Percentiles rank a stretch among this genome's conserved stretches.
Conservation (phyloP, 1,140 invertebrate species). For the Microplitis demolitor region DNA sequence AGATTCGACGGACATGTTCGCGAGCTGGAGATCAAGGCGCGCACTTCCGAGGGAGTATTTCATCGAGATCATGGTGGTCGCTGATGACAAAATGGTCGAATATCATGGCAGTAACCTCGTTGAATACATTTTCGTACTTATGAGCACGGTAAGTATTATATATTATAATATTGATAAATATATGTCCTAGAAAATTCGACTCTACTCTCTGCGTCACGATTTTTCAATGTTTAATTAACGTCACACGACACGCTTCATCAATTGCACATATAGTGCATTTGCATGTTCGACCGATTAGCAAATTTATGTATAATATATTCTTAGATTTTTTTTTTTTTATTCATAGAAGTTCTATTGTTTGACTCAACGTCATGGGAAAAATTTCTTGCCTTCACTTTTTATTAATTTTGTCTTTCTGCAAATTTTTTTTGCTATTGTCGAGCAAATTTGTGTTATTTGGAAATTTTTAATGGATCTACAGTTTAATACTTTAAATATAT, state of each 20-base stretch:
- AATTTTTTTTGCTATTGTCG: no score
- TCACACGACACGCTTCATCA: background rate
- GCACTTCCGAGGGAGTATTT: slow-evolving; percentile 68
- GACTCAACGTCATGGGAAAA: no score
- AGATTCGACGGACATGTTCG: slow-evolving; percentile 18
- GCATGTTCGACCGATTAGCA: slow-evolving; percentile 10
- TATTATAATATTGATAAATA: background rate
- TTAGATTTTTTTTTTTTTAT: background rate
- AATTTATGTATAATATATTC: background rate
- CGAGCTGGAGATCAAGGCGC: slow-evolving; percentile 45
- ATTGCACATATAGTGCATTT: background rate
- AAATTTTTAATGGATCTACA: no score
- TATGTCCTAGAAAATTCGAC: no score
- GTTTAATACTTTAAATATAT: no score
- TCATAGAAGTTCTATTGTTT: no score
- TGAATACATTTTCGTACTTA: slow-evolving; percentile 78
- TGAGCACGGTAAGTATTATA: slow-evolving; percentile 71
- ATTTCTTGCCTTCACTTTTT: no score
- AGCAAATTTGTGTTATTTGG: no score
- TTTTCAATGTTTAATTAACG: background rate
- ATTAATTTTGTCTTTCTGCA: no score
- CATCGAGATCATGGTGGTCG: slow-evolving; percentile 80
- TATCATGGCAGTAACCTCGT: slow-evolving; percentile 71
- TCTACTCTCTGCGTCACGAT: no score
- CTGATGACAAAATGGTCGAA: slow-evolving; percentile 76